phyloP scores from a whole-genome alignment of 2,888 invertebrate species.

The Drosophila neoperkinsi region DNA sequence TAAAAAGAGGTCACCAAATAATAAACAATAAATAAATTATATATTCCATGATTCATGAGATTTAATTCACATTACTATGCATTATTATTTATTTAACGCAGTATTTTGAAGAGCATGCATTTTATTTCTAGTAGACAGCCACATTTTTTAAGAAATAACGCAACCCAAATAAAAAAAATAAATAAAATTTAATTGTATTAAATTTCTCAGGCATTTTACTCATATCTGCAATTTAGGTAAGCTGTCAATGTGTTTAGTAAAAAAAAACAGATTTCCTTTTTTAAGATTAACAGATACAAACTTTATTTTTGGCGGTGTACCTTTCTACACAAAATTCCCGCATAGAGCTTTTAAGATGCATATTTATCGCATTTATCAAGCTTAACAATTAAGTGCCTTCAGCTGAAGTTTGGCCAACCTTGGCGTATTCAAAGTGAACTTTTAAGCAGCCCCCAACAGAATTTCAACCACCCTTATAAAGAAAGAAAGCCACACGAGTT shows the following conservation, averaged over 20 bases:
- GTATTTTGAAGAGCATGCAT: background rate
- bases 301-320: background rate
- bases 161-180: background rate
- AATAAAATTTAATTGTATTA: background rate
- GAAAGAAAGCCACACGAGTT: conserved; percentile 25
- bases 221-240: no score
- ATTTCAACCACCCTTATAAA: conserved; percentile 25
- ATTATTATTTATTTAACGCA: background rate
- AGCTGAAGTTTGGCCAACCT: conserved; percentile 21
- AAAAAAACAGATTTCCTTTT: background rate
- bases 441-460: conserved; percentile 19
- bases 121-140: background rate
- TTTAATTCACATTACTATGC: background rate
- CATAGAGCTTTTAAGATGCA: conserved; percentile 4
- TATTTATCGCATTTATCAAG: conserved; percentile 39
- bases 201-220: background rate
- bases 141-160: background rate
- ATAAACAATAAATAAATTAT: background rate
- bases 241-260: background rate
- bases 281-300: background rate
- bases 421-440: conserved; percentile 42
- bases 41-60: background rate
- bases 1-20: background rate
- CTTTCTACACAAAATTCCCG: background rate
- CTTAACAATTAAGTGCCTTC: conserved; percentile 17